Evolutionary conservation across 2,888 invertebrate genomes (phyloP), one percentile per base, ranked within the genome.

Genomic region (Galerucella pusilla): DNA sequence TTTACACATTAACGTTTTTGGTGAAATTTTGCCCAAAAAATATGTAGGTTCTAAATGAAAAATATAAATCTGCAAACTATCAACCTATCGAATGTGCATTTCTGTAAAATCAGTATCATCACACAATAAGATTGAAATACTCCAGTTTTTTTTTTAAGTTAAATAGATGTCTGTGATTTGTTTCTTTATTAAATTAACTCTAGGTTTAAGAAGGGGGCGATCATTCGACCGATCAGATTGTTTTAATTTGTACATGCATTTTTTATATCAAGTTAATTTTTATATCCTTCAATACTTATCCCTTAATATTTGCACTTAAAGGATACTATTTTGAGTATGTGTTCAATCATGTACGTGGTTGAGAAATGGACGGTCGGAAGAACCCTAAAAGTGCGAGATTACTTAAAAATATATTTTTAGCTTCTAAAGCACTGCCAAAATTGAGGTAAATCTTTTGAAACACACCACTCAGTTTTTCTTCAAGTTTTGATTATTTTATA

Each of bases 121-220:
- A 79, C 76, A 65, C 70, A 57, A 75, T 49, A 14, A 12, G 49
- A 77, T 71, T 71, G 79, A 77, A 81, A 82, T 83, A 82, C 82
- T 83, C 82, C 75, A 77, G 74, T 7, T 42, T 42, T 42, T 42
- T 35, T 71, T 75, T 61, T 73, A 77, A 77, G 78, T 74, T 79
- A 77, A 80, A 81, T 85, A 85, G 85, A 81, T 85, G 83, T 85
- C 85, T 85, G 85, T 85, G 85, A 85, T 85, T 85, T 84, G 83
- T 83, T 83, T 81, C 75, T 80, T 78, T 81, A 80, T 81, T 80
- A 81, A 80, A 74, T 81, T 73, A 82, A 78, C 76, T 67, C 75
- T 79, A 77, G 28, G 20, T 60, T 71, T 71, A 71, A 72, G 49
- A 69, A 46, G 63, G 46, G 28, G 49, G 42, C 12, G 6, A 42